Base-by-base conservation (phyloP, 2,797 vertebrate genomes). In the Okamejei kenojei region DNA sequence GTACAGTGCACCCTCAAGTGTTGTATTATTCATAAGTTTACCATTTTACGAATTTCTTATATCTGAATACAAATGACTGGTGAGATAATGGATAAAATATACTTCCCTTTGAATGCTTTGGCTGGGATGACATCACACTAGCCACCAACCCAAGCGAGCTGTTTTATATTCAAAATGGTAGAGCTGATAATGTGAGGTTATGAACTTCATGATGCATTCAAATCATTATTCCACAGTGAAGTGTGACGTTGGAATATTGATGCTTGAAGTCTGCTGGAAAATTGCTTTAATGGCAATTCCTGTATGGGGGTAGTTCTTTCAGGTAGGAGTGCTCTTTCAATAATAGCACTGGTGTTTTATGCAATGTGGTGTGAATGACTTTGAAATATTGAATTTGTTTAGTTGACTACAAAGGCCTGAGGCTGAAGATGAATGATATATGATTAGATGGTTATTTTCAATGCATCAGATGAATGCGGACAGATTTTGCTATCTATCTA, bases 401-500 rank as follows among this genome's bases (percentile, higher is more conserved):
- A 86, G 29, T 63, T 65, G 84, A 88, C 94, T 93, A 93, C 95
- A 95, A 96, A 95, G 95, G 95, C 95, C 96, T 94, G 94, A 95
- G 95, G 96, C 96, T 96, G 96, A 96, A 93, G 78, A 95, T 96
- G 95, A 96, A 96, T 97, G 95, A 97, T 97, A 97, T 96, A 97
- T 96, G 95, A 96, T 96, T 35, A 95, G 96, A 95, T 94, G 96
- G 96, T 96, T 95, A 95, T 94, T 94, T 13, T 94, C 95, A 95
- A 97, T 97, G 95, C 96, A 96, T 96, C 94, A 94, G 94, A 94
- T 96, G 95, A 95, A 95, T 96, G 96, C 96, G 95, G 65, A 45
- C 29, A 80, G 32, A 38, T 93, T 93, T 77, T 93, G 2, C 45
- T 45, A 45, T 45, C 45, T 45, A 45, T 45, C 45, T 38, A 38